Percentiles rank a stretch among this genome's conserved stretches.
These are phyloP conservation scores for Metalampra italica DNA, from an alignment of 2,888 invertebrate species.

Conservation along the genomic window DNA sequence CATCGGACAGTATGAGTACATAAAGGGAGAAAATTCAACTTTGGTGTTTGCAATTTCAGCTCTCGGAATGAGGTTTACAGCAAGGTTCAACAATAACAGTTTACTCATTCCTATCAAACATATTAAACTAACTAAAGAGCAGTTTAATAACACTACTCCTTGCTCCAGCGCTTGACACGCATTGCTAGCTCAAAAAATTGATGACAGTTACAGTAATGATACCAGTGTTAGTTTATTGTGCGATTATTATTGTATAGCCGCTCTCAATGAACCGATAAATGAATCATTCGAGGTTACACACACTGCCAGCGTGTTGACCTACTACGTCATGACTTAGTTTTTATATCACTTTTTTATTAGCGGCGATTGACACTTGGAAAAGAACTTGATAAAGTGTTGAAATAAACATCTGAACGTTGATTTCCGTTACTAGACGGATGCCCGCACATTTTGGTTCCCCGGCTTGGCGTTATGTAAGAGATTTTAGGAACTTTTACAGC, in stretches of 20 bases:
- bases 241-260: neutral
- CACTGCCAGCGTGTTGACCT: constrained; percentile 1
- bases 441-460: neutral
- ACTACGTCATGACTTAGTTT: constrained; percentile 3
- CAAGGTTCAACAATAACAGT: too few species aligned
- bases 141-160: too few species aligned
- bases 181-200: too few species aligned
- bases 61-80: too few species aligned
- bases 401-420: constrained; percentile 2
- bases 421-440: constrained; percentile 1
- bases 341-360: neutral
- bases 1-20: too few species aligned
- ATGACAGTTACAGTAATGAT: too few species aligned
- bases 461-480: neutral
- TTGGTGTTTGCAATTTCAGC: too few species aligned
- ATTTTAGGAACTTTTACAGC: neutral
- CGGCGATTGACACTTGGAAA: constrained; percentile 4
- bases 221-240: too few species aligned
- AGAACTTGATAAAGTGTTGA: constrained; percentile 1
- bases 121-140: too few species aligned
- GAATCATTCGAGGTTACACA: constrained; percentile 8
- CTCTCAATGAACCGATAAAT: constrained; percentile 10
- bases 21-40: too few species aligned
- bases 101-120: too few species aligned
- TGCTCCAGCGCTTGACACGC: too few species aligned